These are phyloP conservation scores for Pentamera pediparva DNA, from an alignment of 53 echinoderm and acorn worm genomes.

Conservation along the genomic window DNA sequence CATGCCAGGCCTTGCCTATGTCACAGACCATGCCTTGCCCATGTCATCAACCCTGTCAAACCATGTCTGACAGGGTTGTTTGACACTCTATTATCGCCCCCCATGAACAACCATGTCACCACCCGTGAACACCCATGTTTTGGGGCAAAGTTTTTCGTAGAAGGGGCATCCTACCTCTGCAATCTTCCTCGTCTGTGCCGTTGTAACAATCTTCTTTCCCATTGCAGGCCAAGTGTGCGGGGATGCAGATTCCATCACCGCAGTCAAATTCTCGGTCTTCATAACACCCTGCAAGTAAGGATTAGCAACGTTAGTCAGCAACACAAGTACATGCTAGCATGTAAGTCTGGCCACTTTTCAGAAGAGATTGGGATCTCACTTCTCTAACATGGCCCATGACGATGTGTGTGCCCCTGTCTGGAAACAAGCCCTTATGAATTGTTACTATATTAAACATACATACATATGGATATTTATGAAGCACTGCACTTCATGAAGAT, in stretches of 20 bases:
- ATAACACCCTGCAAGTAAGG: neutral
- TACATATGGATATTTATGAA: no score
- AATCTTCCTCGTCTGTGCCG: neutral
- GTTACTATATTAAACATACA: no score
- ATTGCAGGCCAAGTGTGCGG: neutral
- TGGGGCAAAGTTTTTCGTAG: neutral
- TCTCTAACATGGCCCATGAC: no score
- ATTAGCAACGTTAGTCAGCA: no score
- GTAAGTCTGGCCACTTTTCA: no score
- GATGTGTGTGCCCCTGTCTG: no score
- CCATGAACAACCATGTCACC: neutral
- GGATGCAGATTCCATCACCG: neutral
- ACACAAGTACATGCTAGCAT: no score
- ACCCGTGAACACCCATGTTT: neutral
- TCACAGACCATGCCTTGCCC: neutral
- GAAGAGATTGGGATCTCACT: no score
- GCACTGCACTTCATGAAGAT: no score
- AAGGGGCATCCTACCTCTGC: neutral
- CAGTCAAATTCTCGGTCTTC: conserved; percentile 13
- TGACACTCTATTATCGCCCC: no score
- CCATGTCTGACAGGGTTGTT: neutral
- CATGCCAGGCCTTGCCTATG: no score
- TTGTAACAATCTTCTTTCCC: neutral
- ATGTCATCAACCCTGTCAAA: neutral
- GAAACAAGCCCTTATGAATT: no score